These are phyloP conservation scores for Lasaia peninsularis DNA, from an alignment of 1,140 invertebrate genomes.

Conservation along the genomic window DNA sequence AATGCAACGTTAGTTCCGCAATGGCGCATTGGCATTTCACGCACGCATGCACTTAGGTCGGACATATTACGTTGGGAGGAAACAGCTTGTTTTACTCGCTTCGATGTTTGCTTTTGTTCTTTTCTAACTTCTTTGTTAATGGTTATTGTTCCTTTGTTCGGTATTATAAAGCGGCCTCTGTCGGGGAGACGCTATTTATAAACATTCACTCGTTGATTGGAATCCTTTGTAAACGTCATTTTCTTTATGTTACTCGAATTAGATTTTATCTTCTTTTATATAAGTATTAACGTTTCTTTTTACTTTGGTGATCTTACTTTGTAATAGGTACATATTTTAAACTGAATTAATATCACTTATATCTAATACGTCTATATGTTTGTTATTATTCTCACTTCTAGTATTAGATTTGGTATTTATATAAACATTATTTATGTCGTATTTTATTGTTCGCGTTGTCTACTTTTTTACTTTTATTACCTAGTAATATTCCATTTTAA, in stretches of 20 bases:
- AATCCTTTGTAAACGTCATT: slow-evolving; percentile 47
- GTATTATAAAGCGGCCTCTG: slow-evolving; percentile 45
- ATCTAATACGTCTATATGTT: too few relatives aligned
- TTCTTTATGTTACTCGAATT: slow-evolving; percentile 34
- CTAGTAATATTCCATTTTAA: too few relatives aligned
- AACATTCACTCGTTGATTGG: slow-evolving; percentile 55
- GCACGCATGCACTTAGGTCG: slow-evolving; percentile 39
- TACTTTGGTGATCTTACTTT: too few relatives aligned
- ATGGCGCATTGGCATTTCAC: slow-evolving; percentile 39
- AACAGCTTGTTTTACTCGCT: slow-evolving; percentile 57
- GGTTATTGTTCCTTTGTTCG: slow-evolving; percentile 65
- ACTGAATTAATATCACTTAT: too few relatives aligned
- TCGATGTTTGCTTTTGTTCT: slow-evolving; percentile 66
- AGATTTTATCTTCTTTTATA: slow-evolving; percentile 22
- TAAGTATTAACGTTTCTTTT: slow-evolving; percentile 29
- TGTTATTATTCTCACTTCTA: too few relatives aligned
- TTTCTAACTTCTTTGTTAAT: slow-evolving; percentile 67
- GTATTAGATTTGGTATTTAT: too few relatives aligned
- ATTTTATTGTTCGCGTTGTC: too few relatives aligned
- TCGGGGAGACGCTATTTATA: slow-evolving; percentile 55
- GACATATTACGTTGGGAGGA: slow-evolving; percentile 61
- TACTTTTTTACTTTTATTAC: too few relatives aligned
- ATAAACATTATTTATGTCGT: too few relatives aligned
- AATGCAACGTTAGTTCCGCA: slow-evolving; percentile 23
- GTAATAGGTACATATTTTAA: too few relatives aligned